These are phyloP conservation scores for Leptopilina syphax DNA, from an alignment of 2,888 invertebrate genomes.

Conservation along the genomic window DNA sequence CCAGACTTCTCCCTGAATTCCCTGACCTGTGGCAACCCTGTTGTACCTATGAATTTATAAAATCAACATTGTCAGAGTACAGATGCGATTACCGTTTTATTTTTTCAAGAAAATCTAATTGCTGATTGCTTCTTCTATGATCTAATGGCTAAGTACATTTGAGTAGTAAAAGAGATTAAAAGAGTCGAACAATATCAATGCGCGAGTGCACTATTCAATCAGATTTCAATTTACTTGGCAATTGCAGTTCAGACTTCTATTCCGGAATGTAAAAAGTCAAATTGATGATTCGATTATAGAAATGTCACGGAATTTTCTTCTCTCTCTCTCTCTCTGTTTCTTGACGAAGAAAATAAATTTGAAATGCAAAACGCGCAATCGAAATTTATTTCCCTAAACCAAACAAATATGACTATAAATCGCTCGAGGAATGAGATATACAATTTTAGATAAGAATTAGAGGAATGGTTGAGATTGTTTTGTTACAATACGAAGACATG, in stretches of 20 bases:
- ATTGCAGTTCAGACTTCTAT: not conserved
- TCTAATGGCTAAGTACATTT: too few relatives aligned
- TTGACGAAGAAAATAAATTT: too few relatives aligned
- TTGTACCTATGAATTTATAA: too few relatives aligned
- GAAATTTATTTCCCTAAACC: not conserved
- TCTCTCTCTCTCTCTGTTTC: not conserved
- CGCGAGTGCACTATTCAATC: not conserved
- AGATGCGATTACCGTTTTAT: too few relatives aligned
- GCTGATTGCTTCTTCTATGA: too few relatives aligned
- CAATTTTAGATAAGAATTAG: not conserved
- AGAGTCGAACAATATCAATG: not conserved
- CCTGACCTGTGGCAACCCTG: too few relatives aligned
- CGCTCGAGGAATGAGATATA: not conserved
- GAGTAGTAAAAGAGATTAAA: not conserved
- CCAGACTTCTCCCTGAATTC: too few relatives aligned
- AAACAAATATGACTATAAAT: not conserved
- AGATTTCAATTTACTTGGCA: not conserved
- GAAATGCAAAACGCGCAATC: not conserved
- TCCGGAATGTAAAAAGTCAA: not conserved
- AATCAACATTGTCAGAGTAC: too few relatives aligned
- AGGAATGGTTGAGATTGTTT: too few relatives aligned
- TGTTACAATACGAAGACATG: not conserved
- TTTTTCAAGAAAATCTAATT: too few relatives aligned
- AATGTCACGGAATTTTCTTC: not conserved
- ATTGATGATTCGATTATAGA: not conserved